Evolutionary conservation across 2,888 invertebrate species (phyloP).

Genomic region (Cryptus armator): DNA sequence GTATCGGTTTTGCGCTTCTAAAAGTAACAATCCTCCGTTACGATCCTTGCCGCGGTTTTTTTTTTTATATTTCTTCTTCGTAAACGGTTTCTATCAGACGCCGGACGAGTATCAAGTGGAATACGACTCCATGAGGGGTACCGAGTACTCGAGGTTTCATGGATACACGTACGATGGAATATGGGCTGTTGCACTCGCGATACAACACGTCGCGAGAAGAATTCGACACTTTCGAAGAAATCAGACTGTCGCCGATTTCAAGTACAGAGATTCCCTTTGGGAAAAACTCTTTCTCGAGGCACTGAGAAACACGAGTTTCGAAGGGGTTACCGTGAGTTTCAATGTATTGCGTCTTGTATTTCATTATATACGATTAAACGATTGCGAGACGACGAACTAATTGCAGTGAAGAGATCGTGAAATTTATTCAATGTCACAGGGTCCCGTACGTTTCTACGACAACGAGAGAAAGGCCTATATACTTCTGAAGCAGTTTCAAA

Average conservation of each 20-base stretch:
- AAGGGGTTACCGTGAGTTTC: constrained; percentile 93
- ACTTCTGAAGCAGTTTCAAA: constrained; percentile 96
- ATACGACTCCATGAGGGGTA: constrained; percentile 93
- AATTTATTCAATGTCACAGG: constrained; percentile 86
- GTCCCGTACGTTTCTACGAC: constrained; percentile 96
- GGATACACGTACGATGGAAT: constrained; percentile 99
- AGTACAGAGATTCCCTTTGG: constrained; percentile 95
- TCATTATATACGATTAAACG: background rate
- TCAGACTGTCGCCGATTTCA: constrained; percentile 93
- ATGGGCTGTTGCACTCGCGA: constrained; percentile 98
- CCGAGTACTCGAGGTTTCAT: constrained; percentile 96
- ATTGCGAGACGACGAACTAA: background rate
- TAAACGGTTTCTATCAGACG: constrained; percentile 87
- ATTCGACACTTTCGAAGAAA: constrained; percentile 90
- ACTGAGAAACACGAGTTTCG: constrained; percentile 96
- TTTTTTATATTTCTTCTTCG: constrained; percentile 2
- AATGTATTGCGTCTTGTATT: background rate
- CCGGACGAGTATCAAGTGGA: constrained; percentile 94
- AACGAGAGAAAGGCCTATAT: constrained; percentile 98
- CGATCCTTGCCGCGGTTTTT: too few species aligned
- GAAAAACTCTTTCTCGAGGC: constrained; percentile 95
- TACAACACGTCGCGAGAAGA: constrained; percentile 94
- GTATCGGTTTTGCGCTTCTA: too few species aligned
- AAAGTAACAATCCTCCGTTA: too few species aligned
- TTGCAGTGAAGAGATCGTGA: background rate